These are phyloP conservation scores for Dipodomys merriami DNA, from an alignment of 2,113 vertebrate genomes.

Conservation along the genomic window DNA sequence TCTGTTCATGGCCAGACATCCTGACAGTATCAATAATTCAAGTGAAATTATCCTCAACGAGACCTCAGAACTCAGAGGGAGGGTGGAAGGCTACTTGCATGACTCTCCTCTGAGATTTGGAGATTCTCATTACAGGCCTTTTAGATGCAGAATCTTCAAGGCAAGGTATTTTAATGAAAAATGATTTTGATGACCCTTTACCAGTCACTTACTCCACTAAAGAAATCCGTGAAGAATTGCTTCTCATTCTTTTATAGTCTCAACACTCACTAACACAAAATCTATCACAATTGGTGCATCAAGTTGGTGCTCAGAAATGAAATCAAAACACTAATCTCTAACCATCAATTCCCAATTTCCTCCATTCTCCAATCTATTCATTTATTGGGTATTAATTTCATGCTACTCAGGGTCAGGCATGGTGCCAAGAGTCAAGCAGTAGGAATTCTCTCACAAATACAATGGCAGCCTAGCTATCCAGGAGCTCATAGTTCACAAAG, in stretches of 20 bases:
- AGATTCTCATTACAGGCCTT: neutral
- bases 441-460: neutral
- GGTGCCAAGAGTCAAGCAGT: neutral
- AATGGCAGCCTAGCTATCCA: neutral
- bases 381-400: neutral
- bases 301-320: neutral
- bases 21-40: neutral
- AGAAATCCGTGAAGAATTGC: neutral
- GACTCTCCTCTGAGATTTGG: neutral
- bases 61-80: neutral
- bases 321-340: slow-evolving; percentile 28
- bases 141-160: neutral
- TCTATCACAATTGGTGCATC: neutral
- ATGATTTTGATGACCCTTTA: neutral
- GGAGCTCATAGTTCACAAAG: neutral
- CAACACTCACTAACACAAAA: neutral
- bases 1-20: neutral
- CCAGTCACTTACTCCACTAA: neutral
- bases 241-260: neutral
- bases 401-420: neutral
- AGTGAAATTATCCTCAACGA: neutral
- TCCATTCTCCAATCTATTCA: neutral
- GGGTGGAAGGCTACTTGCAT: neutral
- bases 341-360: neutral
- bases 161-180: neutral